Evolutionary conservation across 2,888 invertebrate genomes (phyloP).

Genomic region (Gerris lacustris): DNA sequence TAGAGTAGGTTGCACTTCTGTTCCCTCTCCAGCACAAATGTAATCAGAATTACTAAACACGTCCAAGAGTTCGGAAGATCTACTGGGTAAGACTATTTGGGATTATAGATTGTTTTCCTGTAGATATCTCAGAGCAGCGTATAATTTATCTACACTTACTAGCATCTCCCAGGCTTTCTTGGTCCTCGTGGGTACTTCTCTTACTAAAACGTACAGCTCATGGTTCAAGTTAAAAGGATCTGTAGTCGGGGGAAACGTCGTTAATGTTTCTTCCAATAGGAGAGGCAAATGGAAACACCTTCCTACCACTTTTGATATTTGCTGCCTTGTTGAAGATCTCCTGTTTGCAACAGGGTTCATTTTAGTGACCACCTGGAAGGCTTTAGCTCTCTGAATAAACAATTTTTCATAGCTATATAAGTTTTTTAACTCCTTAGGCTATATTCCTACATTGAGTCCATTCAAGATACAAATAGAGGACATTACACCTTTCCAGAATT

Average conservation of each 20-base stretch:
- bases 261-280: conserved; percentile 33
- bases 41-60: background rate
- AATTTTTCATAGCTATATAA: conserved; percentile 31
- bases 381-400: conserved; percentile 33
- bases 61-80: conserved; percentile 21
- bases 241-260: conserved; percentile 32
- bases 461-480: background rate
- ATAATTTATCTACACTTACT: conserved; percentile 33
- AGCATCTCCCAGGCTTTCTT: conserved; percentile 32
- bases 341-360: conserved; percentile 33
- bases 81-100: conserved; percentile 29
- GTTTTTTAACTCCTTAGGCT: conserved; percentile 20
- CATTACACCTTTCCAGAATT: conserved; percentile 22
- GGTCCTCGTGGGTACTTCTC: conserved; percentile 32
- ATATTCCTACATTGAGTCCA: background rate
- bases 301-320: conserved; percentile 29
- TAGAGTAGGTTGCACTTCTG: background rate
- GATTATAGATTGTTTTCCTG: conserved; percentile 32
- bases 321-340: conserved; percentile 30
- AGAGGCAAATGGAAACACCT: conserved; percentile 34
- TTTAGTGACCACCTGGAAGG: conserved; percentile 33
- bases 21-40: background rate
- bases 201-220: conserved; percentile 33
- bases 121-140: conserved; percentile 30
- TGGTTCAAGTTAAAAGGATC: conserved; percentile 31